A percentile compares a stretch with the other conserved stretches of the same genome.
Evolutionary conservation across 2,888 invertebrate genomes (phyloP).

Genomic region (Epistrophella euchroma): DNA sequence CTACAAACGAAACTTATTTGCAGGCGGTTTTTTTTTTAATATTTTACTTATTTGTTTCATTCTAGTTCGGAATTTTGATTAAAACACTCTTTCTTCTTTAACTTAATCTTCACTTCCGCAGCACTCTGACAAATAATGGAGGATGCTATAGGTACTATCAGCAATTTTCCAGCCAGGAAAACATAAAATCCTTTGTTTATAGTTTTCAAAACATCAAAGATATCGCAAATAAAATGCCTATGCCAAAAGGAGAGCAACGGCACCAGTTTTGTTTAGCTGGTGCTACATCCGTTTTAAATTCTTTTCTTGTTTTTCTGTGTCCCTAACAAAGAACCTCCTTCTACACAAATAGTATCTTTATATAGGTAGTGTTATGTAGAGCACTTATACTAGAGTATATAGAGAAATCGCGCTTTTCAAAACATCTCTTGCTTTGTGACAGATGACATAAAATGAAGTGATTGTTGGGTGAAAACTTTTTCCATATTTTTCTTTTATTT

Average conservation of each 20-base stretch:
- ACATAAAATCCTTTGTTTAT: constrained; percentile 51
- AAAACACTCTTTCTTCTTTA: constrained; percentile 8
- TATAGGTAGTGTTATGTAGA: constrained; percentile 26
- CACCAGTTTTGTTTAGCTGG: constrained; percentile 31
- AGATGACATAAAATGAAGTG: constrained; percentile 57
- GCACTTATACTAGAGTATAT: neutral
- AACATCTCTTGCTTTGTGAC: constrained; percentile 36
- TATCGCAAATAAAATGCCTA: constrained; percentile 42
- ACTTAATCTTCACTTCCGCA: neutral
- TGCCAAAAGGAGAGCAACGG: constrained; percentile 54
- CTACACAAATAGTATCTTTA: constrained; percentile 6
- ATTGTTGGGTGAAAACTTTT: constrained; percentile 36
- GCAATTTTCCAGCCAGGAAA: constrained; percentile 31
- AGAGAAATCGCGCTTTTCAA: constrained; percentile 42
- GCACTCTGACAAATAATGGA: constrained; percentile 4
- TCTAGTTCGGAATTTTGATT: constrained; percentile 26
- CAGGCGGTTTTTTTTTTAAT: neutral
- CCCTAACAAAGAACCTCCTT: constrained; percentile 31
- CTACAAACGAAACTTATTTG: neutral
- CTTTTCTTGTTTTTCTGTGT: constrained; percentile 19
- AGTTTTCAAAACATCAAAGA: constrained; percentile 55
- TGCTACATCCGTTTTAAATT: constrained; percentile 45
- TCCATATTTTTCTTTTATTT: constrained; percentile 3
- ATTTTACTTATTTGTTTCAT: neutral
- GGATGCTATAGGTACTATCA: neutral